Base-by-base conservation (phyloP, 2,113 vertebrate genomes). In the Rostratula benghalensis region DNA sequence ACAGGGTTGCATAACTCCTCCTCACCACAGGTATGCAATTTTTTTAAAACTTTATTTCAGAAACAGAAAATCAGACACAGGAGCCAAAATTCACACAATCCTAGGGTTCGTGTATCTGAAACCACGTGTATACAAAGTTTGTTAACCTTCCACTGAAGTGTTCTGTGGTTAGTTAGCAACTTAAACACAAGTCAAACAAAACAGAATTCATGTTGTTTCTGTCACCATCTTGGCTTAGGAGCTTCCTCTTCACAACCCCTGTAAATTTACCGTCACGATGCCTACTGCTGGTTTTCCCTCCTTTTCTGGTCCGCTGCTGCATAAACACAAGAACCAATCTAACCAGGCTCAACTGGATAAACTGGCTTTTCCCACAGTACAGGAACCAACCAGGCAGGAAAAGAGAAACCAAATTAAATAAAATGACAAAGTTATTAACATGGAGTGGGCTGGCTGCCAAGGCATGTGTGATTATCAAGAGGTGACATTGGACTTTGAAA, bases 131-230 rank as follows among this genome's bases (percentile, higher is more conserved):
- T 1, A 74, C 27, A 15, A 83, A 63, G 43, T 45, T 45, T 22
- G 6, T 54, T 89, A 83, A 74, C 64, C n/a, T 89, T 61, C 37
- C 76, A 57, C 61, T 73, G 53, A 56, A 12, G 1, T 23, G 9
- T 30, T 90, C 14, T 37, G 4, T 17, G 33, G 61, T 35, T 82
- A 88, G 24, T 63, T 64, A 91, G 70, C 39, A 53, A 85, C 13
- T 16, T 68, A 63, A 78, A 94, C 28, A n/a, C 57, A 46, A 92
- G 75, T 60, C 70, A 92, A 94, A 89, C 75, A 92, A 80, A 94
- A 50, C 57, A 73, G 59, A 92, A 93, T 61, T 53, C 13, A 76
- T n/a, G 27, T 20, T 83, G 67, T 57, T 76, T 68, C 87, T 90
- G 50, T 61, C 88, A 60, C 75, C 28, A 81, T 46, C 20, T 63